Evolutionary conservation across 1,140 invertebrate genomes (phyloP).

Genomic region (Phymastichus coffea): DNA sequence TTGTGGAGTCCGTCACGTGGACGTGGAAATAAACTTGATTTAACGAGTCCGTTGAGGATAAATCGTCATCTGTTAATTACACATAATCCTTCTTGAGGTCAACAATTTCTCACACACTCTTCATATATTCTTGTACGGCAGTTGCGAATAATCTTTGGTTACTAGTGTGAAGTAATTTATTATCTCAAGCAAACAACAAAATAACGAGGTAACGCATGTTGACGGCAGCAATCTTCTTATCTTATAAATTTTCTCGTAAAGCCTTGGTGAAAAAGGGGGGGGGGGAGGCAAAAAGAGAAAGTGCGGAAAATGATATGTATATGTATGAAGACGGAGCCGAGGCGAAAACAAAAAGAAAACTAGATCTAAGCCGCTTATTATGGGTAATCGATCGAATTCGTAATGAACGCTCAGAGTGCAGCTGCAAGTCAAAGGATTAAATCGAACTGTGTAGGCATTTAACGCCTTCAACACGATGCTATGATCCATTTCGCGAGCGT

Average conservation of each 20-base stretch:
- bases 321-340: neutral
- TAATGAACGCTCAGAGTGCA: constrained; percentile 36
- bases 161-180: too few relatives aligned
- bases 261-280: neutral
- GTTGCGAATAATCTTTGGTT: too few relatives aligned
- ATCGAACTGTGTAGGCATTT: constrained; percentile 8
- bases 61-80: too few relatives aligned
- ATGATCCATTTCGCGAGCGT: constrained; percentile 20
- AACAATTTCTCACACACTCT: too few relatives aligned
- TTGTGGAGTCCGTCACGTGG: too few relatives aligned
- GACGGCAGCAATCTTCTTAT: neutral
- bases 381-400: constrained; percentile 49
- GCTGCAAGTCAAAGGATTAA: constrained; percentile 41
- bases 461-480: constrained; percentile 24
- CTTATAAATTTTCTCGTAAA: neutral
- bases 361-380: constrained; percentile 39
- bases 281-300: neutral
- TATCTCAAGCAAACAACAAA: too few relatives aligned
- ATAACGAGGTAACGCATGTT: too few relatives aligned
- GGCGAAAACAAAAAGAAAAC: neutral
- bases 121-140: too few relatives aligned
- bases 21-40: too few relatives aligned
- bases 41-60: too few relatives aligned
- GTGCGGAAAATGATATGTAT: too few relatives aligned
- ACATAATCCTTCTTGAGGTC: too few relatives aligned